phyloP scores from a whole-genome alignment of 2,888 invertebrate genomes.

The Latrodectus hesperus region DNA sequence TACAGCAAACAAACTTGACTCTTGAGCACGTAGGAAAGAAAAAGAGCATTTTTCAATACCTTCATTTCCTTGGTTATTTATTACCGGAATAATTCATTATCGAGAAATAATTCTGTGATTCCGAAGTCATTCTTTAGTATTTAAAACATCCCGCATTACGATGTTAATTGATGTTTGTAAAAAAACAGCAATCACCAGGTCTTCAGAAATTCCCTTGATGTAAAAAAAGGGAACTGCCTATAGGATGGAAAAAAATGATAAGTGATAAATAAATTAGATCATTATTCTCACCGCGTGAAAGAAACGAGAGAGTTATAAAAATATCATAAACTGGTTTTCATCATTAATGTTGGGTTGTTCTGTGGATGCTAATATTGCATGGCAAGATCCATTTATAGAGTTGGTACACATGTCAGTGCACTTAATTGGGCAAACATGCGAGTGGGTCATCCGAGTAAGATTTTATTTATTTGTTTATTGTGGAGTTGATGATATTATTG shows the following conservation, averaged over 20 bases:
- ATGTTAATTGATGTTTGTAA: neutral
- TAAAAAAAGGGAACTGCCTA: neutral
- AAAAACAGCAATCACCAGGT: neutral
- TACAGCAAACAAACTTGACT: too few species aligned
- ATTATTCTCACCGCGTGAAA: slow-evolving; percentile 61
- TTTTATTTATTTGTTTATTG: slow-evolving; percentile 11
- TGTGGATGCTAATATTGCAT: slow-evolving; percentile 18
- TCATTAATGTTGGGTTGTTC: slow-evolving; percentile 22
- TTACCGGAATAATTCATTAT: too few species aligned
- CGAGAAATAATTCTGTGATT: too few species aligned
- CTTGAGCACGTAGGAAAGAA: too few species aligned
- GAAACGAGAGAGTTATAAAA: slow-evolving; percentile 15
- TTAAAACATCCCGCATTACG: too few species aligned
- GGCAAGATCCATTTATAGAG: slow-evolving; percentile 49
- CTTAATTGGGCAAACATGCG: slow-evolving; percentile 28
- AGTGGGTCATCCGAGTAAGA: slow-evolving; percentile 12
- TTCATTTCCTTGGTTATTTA: too few species aligned
- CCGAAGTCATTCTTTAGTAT: too few species aligned
- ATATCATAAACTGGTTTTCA: slow-evolving; percentile 43
- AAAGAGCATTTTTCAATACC: too few species aligned
- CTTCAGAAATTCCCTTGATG: slow-evolving; percentile 1
- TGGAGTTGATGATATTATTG: neutral
- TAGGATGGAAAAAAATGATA: slow-evolving; percentile 1
- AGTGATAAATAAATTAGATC: slow-evolving; percentile 64
- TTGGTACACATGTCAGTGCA: slow-evolving; percentile 16